phyloP scores from a whole-genome alignment of 2,888 invertebrate genomes.

The Mayetiola destructor region DNA sequence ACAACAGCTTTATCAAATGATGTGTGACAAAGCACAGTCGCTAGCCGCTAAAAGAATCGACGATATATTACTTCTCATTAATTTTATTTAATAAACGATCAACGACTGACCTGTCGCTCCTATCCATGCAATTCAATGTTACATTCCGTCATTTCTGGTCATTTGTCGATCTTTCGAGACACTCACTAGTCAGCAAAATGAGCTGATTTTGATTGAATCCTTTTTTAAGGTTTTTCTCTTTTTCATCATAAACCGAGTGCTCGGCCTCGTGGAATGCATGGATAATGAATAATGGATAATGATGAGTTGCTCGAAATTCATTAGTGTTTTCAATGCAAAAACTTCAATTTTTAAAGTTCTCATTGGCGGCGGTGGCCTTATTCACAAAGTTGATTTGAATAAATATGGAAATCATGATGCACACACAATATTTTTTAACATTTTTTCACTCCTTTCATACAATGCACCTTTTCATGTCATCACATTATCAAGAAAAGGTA shows the following conservation, averaged over 20 bases:
- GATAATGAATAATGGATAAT: not conserved
- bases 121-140: not conserved
- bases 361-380: not conserved
- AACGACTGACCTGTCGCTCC: not conserved
- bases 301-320: too few species aligned
- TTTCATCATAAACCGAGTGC: too few species aligned
- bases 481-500: not conserved
- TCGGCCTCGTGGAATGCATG: not conserved
- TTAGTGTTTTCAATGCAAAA: too few species aligned
- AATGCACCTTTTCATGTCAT: conserved; percentile 4
- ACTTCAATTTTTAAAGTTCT: too few species aligned
- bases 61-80: conserved; percentile 9
- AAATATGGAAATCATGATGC: conserved; percentile 7
- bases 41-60: not conserved
- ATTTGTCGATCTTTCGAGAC: conserved; percentile 6
- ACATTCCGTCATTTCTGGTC: conserved; percentile 5
- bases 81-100: conserved; percentile 13
- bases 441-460: not conserved
- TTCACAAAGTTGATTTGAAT: conserved; percentile 1
- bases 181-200: too few species aligned
- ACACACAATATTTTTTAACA: not conserved
- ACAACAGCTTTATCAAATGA: not conserved
- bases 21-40: not conserved
- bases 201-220: too few species aligned
- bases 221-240: too few species aligned